Conservation (phyloP, 2,113 vertebrate genomes). For the Gymnobelideus leadbeateri region DNA sequence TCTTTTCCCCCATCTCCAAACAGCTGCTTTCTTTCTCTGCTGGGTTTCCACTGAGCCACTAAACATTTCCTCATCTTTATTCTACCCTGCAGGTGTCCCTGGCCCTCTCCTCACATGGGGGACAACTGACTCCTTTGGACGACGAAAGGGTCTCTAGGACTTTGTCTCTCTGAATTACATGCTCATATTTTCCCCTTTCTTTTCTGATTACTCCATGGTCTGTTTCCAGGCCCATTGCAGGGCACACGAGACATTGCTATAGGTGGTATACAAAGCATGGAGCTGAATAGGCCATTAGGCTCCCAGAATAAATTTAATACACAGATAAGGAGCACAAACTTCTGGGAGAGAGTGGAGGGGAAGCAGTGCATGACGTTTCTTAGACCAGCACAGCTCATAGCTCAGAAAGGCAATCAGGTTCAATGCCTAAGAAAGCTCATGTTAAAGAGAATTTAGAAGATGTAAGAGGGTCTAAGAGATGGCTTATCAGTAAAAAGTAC, state of each 20-base stretch:
- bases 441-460: slow-evolving; percentile 60
- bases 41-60: not conserved
- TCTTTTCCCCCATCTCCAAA: slow-evolving; percentile 1
- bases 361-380: slow-evolving; percentile 9
- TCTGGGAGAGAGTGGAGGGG: slow-evolving; percentile 26
- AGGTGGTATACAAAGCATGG: slow-evolving; percentile 35
- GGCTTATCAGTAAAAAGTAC: slow-evolving; percentile 2
- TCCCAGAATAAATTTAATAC: slow-evolving; percentile 67
- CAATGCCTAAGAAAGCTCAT: slow-evolving; percentile 52
- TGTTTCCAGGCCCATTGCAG: slow-evolving; percentile 49
- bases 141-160: not conserved
- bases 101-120: not conserved
- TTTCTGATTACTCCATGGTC: slow-evolving; percentile 32
- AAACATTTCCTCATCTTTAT: not conserved
- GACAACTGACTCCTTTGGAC: not conserved
- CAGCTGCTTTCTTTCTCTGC: not conserved
- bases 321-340: slow-evolving; percentile 65
- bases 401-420: slow-evolving; percentile 72
- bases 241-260: slow-evolving; percentile 29
- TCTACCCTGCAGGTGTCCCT: slow-evolving; percentile 24
- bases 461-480: slow-evolving; percentile 32
- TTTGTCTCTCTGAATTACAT: slow-evolving; percentile 2
- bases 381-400: slow-evolving; percentile 62
- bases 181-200: not conserved
- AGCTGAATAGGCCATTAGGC: slow-evolving; percentile 41